Percentiles rank a stretch among this genome's conserved stretches.
Conservation (phyloP, 2,797 vertebrate genomes). For the Cetoscarus ocellatus region DNA sequence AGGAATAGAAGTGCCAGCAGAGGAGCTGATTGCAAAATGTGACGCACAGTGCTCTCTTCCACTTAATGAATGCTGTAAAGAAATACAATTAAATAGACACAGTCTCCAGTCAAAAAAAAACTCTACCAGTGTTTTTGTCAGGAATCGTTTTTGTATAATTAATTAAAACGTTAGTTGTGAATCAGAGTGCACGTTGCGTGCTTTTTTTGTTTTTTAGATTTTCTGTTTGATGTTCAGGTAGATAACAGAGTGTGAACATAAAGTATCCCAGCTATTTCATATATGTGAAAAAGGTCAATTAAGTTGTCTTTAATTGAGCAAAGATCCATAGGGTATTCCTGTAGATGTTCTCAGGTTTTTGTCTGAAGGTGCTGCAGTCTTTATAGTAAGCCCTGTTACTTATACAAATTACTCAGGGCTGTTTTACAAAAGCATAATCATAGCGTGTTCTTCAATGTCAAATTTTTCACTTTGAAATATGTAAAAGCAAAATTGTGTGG, state of each 20-base stretch:
- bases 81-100: too few relatives aligned
- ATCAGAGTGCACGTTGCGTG: too few relatives aligned
- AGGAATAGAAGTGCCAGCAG: too few relatives aligned
- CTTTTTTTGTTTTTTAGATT: too few relatives aligned
- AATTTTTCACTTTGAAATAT: neutral
- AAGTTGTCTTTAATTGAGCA: neutral
- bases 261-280: neutral
- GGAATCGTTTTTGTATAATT: too few relatives aligned
- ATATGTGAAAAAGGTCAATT: neutral
- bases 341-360: constrained; percentile 27
- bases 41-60: too few relatives aligned
- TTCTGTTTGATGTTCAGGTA: too few relatives aligned
- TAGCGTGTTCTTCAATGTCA: neutral
- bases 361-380: constrained; percentile 42
- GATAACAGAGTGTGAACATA: neutral
- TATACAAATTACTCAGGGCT: constrained; percentile 42
- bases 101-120: too few relatives aligned
- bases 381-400: constrained; percentile 43
- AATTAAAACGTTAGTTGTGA: too few relatives aligned
- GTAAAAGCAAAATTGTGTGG: neutral
- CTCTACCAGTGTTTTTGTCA: too few relatives aligned
- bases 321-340: neutral
- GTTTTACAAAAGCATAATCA: constrained; percentile 8
- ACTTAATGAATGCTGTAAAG: too few relatives aligned
- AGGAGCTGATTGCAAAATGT: too few relatives aligned